phyloP scores from a whole-genome alignment of 2,113 vertebrate genomes.

The Danionella cerebrum region DNA sequence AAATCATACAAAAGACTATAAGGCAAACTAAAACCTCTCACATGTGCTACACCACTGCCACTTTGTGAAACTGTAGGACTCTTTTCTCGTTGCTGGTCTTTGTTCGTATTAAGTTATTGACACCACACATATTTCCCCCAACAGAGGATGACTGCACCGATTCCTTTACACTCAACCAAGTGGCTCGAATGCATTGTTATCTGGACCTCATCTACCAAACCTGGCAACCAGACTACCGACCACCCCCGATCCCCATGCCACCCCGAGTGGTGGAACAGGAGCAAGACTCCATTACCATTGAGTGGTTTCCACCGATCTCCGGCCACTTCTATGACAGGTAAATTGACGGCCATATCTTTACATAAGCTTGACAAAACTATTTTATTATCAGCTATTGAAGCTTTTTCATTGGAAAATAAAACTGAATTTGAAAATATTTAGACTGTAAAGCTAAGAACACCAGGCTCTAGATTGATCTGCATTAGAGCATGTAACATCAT shows the following conservation, averaged over 20 bases:
- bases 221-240: conserved; percentile 83
- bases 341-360: conserved; percentile 60
- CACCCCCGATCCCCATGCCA: conserved; percentile 77
- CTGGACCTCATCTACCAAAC: conserved; percentile 91
- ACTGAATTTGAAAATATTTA: too few species aligned
- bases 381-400: too few species aligned
- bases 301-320: conserved; percentile 93
- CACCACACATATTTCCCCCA: conserved; percentile 21
- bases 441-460: too few species aligned
- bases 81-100: too few species aligned
- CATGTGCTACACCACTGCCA: too few species aligned
- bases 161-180: conserved; percentile 96
- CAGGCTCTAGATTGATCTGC: too few species aligned
- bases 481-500: too few species aligned
- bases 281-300: conserved; percentile 70
- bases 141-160: conserved; percentile 92
- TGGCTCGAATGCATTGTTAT: conserved; percentile 98
- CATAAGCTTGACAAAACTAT: neutral
- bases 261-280: conserved; percentile 85
- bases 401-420: too few species aligned
- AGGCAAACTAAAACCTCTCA: too few species aligned
- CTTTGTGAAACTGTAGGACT: too few species aligned
- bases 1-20: too few species aligned
- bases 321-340: conserved; percentile 95
- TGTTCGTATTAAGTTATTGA: neutral